phyloP scores from a whole-genome alignment of 2,888 invertebrate species.

The Noctua fimbriata region DNA sequence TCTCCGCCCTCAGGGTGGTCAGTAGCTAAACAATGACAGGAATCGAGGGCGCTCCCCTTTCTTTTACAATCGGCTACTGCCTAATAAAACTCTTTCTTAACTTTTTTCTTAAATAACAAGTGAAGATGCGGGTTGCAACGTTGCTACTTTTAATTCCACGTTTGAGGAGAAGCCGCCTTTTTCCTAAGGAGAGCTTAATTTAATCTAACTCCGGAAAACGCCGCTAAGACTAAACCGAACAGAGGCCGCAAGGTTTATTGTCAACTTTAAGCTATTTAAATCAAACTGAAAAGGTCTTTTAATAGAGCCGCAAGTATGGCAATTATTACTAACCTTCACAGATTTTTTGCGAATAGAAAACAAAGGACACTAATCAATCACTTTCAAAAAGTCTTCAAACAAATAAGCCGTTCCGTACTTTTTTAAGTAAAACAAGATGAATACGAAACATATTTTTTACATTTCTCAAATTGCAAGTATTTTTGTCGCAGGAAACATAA shows the following conservation, averaged over 20 bases:
- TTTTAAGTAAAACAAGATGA: slow-evolving; percentile 58
- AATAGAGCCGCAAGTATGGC: slow-evolving; percentile 17
- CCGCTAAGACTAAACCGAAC: slow-evolving; percentile 24
- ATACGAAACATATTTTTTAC: slow-evolving; percentile 60
- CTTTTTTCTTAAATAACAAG: slow-evolving; percentile 61
- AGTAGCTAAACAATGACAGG: slow-evolving; percentile 71
- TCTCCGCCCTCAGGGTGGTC: slow-evolving; percentile 79
- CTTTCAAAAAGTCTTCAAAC: slow-evolving; percentile 52
- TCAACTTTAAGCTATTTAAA: slow-evolving; percentile 6
- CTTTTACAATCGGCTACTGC: slow-evolving; percentile 83
- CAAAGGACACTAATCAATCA: slow-evolving; percentile 48
- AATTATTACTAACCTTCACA: slow-evolving; percentile 17
- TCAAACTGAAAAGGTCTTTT: slow-evolving; percentile 2
- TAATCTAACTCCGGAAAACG: slow-evolving; percentile 37
- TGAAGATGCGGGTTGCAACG: slow-evolving; percentile 59
- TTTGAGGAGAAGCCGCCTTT: slow-evolving; percentile 32
- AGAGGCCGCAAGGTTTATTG: slow-evolving; percentile 1
- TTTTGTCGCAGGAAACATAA: slow-evolving; percentile 84
- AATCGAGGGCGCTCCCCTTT: slow-evolving; percentile 78
- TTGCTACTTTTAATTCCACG: slow-evolving; percentile 40
- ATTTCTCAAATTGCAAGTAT: slow-evolving; percentile 75
- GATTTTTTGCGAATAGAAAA: slow-evolving; percentile 52
- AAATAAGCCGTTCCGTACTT: slow-evolving; percentile 46
- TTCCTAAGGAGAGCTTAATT: slow-evolving; percentile 28
- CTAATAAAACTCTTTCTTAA: slow-evolving; percentile 82